Evolutionary conservation across 1,140 invertebrate species (phyloP).

Genomic region (Drosophila serrata): DNA sequence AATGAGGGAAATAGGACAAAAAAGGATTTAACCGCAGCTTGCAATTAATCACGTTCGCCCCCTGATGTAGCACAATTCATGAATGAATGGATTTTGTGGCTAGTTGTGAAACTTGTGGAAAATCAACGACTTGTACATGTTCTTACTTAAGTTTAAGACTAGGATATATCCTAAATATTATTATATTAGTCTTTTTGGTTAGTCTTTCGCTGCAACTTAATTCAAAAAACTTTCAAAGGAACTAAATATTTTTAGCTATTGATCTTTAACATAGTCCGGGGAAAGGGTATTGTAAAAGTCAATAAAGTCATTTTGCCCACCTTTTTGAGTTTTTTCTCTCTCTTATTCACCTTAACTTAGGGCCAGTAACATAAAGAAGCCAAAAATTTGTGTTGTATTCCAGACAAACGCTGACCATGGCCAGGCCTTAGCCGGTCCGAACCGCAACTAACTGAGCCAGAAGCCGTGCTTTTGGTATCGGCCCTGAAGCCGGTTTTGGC

Average conservation of each 20-base stretch:
- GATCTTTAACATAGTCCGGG: background rate
- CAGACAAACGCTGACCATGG: constrained; percentile 21
- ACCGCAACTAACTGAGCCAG: constrained; percentile 13
- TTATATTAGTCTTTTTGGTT: background rate
- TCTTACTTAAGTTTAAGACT: too few species aligned
- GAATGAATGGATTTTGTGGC: constrained; percentile 32
- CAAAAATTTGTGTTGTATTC: constrained; percentile 42
- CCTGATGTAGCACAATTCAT: constrained; percentile 45
- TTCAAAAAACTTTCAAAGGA: too few species aligned
- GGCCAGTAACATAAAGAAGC: constrained; percentile 19
- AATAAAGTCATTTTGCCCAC: constrained; percentile 9
- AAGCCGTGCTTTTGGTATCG: constrained; percentile 16
- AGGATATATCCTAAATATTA: too few species aligned
- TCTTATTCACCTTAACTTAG: constrained; percentile 13
- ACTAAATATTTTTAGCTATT: too few species aligned
- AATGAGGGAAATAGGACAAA: constrained; percentile 64
- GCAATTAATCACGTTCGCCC: constrained; percentile 77
- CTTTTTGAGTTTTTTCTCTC: background rate
- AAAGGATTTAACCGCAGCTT: constrained; percentile 67
- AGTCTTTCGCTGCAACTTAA: background rate
- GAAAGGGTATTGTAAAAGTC: background rate
- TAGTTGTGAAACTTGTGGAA: constrained; percentile 13
- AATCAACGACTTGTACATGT: constrained; percentile 16
- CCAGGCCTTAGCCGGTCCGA: constrained; percentile 7
- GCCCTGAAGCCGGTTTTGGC: constrained; percentile 28